Percentiles rank a stretch among this genome's conserved stretches.
These are phyloP conservation scores for Anoplophora glabripennis DNA, from an alignment of 1,140 invertebrate genomes.

Conservation along the genomic window DNA sequence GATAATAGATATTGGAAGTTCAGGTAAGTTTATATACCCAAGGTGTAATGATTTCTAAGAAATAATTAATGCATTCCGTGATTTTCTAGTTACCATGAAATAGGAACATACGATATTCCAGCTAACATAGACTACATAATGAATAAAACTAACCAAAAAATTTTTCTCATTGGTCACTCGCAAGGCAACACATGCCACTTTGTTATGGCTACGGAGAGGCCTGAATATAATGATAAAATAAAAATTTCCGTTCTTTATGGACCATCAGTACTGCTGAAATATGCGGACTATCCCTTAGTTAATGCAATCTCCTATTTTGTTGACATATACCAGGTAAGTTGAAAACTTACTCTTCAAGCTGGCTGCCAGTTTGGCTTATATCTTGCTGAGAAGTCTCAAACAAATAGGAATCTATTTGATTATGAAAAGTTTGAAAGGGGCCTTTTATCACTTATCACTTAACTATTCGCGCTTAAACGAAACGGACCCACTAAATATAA, in stretches of 20 bases:
- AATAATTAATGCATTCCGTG: too few species aligned
- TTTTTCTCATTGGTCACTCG: constrained; percentile 70
- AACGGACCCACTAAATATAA: too few species aligned
- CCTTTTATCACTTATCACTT: too few species aligned
- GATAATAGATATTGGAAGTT: too few species aligned
- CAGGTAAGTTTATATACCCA: too few species aligned
- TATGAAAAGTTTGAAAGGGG: too few species aligned
- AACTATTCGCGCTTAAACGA: too few species aligned
- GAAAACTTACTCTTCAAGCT: too few species aligned
- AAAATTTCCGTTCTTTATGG: background rate
- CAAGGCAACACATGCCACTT: constrained; percentile 64
- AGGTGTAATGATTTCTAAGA: too few species aligned
- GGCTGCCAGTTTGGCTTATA: too few species aligned
- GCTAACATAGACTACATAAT: constrained; percentile 72
- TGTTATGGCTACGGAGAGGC: constrained; percentile 57
- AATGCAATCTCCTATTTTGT: background rate
- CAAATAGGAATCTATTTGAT: too few species aligned
- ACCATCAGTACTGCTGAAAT: background rate
- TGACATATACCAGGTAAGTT: background rate
- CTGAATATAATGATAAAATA: constrained; percentile 49
- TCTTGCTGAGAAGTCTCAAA: too few species aligned
- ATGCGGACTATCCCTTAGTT: background rate
- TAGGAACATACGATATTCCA: constrained; percentile 72
- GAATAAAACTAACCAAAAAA: constrained; percentile 54
- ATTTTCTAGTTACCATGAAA: constrained; percentile 58